Conservation (phyloP, 2,113 vertebrate genomes). For the Barnardius zonarius region DNA sequence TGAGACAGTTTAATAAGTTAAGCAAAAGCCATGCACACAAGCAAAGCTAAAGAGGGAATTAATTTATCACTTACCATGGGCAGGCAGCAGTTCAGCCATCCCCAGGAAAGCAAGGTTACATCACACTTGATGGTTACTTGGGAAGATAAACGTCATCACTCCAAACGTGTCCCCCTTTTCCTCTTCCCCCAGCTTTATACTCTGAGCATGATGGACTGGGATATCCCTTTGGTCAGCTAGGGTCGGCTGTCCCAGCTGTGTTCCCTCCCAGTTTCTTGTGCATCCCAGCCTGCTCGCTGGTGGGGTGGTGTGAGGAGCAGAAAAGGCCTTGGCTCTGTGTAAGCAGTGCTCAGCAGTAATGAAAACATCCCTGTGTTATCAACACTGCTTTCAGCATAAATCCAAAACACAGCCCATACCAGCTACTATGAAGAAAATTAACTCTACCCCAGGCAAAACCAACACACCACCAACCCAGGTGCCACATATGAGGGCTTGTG, state of each 20-base stretch:
- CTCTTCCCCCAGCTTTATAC: background rate
- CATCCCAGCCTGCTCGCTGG: background rate
- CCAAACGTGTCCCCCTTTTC: background rate
- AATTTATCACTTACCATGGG: background rate
- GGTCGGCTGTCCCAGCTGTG: background rate
- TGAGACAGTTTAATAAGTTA: background rate
- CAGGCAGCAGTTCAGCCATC: background rate
- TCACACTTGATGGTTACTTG: background rate
- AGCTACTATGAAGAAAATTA: background rate
- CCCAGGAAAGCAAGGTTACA: background rate
- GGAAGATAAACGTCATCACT: background rate
- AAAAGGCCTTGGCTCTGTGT: background rate
- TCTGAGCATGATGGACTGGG: background rate
- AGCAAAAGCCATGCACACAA: background rate
- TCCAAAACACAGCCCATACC: background rate
- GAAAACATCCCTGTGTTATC: background rate
- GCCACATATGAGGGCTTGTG: fast-evolving
- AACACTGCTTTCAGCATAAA: background rate
- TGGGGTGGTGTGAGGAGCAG: background rate
- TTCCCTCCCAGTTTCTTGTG: background rate
- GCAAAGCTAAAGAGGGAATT: background rate
- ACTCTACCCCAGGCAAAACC: background rate
- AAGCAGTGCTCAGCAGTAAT: background rate
- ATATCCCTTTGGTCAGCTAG: background rate
- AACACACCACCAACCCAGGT: background rate